These are phyloP conservation scores for Amphipoea lucens DNA, from an alignment of 2,888 invertebrate species.

Conservation along the genomic window DNA sequence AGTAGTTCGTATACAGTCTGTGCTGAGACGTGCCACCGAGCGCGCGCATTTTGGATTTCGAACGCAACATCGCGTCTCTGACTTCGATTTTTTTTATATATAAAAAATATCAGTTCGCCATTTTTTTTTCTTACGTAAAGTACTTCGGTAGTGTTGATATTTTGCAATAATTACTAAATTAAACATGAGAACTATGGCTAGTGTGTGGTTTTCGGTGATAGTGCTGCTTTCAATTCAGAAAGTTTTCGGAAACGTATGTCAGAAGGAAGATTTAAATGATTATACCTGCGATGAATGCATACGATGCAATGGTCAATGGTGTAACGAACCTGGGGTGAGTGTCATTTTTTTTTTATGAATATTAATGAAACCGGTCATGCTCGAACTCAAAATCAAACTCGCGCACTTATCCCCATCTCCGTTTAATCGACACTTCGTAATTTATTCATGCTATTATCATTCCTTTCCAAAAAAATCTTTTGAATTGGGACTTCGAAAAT, in stretches of 20 bases:
- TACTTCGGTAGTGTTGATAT: conserved; percentile 16
- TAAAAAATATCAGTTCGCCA: conserved; percentile 15
- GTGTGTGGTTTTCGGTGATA: conserved; percentile 78
- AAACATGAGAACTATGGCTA: conserved; percentile 75
- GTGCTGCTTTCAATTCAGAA: conserved; percentile 76
- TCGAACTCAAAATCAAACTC: background rate
- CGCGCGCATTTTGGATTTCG: conserved; percentile 78
- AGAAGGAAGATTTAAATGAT: conserved; percentile 52
- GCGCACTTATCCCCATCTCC: background rate
- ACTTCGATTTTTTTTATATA: conserved; percentile 43
- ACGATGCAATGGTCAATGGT: conserved; percentile 82
- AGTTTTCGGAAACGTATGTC: conserved; percentile 75
- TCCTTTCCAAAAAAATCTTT: background rate
- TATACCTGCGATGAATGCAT: conserved; percentile 82
- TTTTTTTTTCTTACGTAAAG: conserved; percentile 12
- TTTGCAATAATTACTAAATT: conserved; percentile 19
- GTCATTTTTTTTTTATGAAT: conserved; percentile 47
- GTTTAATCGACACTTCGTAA: background rate
- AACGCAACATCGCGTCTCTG: conserved; percentile 64
- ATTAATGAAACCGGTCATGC: conserved; percentile 28
- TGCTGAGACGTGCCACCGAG: conserved; percentile 66
- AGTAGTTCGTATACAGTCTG: conserved; percentile 68
- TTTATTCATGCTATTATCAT: background rate
- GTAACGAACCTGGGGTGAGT: conserved; percentile 77
- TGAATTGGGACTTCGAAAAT: background rate